These are phyloP conservation scores for Dasysyrphus albostriatus DNA, from an alignment of 2,888 invertebrate species.

Conservation along the genomic window DNA sequence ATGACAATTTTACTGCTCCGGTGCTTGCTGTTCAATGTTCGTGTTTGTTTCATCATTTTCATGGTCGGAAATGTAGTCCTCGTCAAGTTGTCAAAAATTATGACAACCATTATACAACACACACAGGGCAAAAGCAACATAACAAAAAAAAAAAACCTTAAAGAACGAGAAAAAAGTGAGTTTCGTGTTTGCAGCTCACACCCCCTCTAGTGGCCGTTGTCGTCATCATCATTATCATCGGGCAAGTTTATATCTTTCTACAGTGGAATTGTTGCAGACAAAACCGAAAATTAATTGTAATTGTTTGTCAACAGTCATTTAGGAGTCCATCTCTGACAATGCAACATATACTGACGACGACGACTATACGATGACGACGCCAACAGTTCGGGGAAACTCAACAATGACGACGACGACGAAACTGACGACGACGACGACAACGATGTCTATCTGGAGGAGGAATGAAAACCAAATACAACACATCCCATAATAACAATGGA, in stretches of 20 bases:
- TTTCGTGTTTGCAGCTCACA: slow-evolving; percentile 58
- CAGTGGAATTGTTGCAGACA: slow-evolving; percentile 49
- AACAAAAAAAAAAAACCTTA: background rate
- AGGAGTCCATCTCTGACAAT: slow-evolving; percentile 63
- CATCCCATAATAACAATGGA: slow-evolving; percentile 58
- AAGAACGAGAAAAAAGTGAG: slow-evolving; percentile 12
- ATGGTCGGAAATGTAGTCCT: slow-evolving; percentile 74
- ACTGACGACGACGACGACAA: background rate
- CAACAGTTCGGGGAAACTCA: slow-evolving; percentile 31
- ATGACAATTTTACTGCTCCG: slow-evolving; percentile 63
- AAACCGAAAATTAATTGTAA: slow-evolving; percentile 74
- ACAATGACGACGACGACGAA: background rate
- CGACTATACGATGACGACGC: background rate
- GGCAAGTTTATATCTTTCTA: slow-evolving; percentile 8
- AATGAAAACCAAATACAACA: slow-evolving; percentile 52
- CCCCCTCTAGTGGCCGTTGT: slow-evolving; percentile 29
- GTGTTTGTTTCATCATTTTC: slow-evolving; percentile 62
- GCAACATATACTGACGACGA: slow-evolving; percentile 17
- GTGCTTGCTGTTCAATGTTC: slow-evolving; percentile 40
- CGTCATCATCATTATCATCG: slow-evolving; percentile 19
- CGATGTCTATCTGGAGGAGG: slow-evolving; percentile 54
- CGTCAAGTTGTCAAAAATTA: slow-evolving; percentile 74
- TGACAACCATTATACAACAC: slow-evolving; percentile 66
- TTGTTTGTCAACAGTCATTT: slow-evolving; percentile 76
- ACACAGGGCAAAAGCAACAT: slow-evolving; percentile 28